Evolutionary conservation across 2,113 vertebrate genomes (phyloP), one percentile per base, ranked within the genome.

Genomic region (Terrapene triunguis): DNA sequence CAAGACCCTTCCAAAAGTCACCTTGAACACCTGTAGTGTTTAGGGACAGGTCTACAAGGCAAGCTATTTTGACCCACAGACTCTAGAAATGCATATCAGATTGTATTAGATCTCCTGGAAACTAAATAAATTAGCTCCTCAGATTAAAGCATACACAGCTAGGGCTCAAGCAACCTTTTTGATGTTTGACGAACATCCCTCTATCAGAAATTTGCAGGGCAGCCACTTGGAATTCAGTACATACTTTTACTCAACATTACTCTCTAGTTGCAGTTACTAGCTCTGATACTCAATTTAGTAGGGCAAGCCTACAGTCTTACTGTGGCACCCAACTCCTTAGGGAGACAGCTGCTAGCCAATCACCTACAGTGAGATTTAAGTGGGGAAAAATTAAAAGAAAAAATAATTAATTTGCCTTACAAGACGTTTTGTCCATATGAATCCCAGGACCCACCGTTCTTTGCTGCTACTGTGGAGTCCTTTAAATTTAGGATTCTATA

Each of bases 241-340:
- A 90, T 16, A 80, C 9, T 76, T 22, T 38, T 44, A 53, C 44
- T 80, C 78, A 51, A 72, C 25, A 16, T 80, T 22, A 90, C 53
- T 89, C 94, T 78, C 90, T 85, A 89, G 92, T 22, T 42, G 53
- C 89, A 83, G 12, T 47, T 84, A 88, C 38, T 92, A 95, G 89
- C 94, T 80, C 90, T 87, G 93, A 89, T 13, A 35, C 1, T 1
- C 3, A 22, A 90, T 47, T 88, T 92, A 76, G 53, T 86, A 89
- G 76, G 78, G 79, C 48, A 95, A 85, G 57, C 72, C 50, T 3
- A 42, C 5, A 88, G 82, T 29, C 51, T 92, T 95, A 38, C 69
- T 38, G 8, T 74, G 69, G 19, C 17, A 89, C 78, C 44, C 50
- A 78, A 55, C 65, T 84, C 19, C 5, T 53, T 8, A 74, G 48